phyloP scores from a whole-genome alignment of 1,140 invertebrate species.

The Maconellicoccus hirsutus region DNA sequence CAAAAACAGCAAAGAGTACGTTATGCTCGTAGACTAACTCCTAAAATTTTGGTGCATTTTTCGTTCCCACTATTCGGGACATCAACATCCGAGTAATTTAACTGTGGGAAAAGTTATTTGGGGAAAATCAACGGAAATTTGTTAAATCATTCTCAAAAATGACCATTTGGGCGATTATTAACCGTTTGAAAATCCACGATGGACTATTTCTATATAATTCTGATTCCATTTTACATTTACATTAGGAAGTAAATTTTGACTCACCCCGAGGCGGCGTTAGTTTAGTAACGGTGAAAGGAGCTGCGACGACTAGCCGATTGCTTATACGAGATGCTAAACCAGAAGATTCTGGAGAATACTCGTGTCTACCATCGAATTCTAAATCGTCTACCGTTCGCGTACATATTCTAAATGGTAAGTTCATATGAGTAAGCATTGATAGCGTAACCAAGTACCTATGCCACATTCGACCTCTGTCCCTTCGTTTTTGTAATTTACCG shows the following conservation, averaged over 20 bases:
- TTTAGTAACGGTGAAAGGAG: constrained; percentile 44
- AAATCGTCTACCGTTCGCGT: constrained; percentile 46
- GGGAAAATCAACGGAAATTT: too few species aligned
- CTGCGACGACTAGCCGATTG: constrained; percentile 46
- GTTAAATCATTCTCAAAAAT: too few species aligned
- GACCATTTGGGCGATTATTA: too few species aligned
- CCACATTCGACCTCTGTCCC: too few species aligned
- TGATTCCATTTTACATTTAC: background rate
- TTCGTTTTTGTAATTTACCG: too few species aligned
- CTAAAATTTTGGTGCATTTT: too few species aligned
- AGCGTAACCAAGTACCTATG: too few species aligned
- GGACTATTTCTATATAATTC: constrained; percentile 27
- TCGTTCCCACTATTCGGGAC: too few species aligned
- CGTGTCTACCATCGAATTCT: constrained; percentile 47
- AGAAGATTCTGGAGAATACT: constrained; percentile 45
- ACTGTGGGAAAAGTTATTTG: too few species aligned
- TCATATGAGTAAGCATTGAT: background rate
- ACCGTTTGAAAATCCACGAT: background rate
- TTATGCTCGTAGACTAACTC: too few species aligned
- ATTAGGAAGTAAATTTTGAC: constrained; percentile 42
- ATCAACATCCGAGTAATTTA: too few species aligned
- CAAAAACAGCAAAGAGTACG: background rate
- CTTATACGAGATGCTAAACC: constrained; percentile 44
- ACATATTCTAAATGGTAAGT: constrained; percentile 48
- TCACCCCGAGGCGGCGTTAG: constrained; percentile 43